Conservation (phyloP, 2,888 invertebrate genomes). For the Drosophila infuscata region DNA sequence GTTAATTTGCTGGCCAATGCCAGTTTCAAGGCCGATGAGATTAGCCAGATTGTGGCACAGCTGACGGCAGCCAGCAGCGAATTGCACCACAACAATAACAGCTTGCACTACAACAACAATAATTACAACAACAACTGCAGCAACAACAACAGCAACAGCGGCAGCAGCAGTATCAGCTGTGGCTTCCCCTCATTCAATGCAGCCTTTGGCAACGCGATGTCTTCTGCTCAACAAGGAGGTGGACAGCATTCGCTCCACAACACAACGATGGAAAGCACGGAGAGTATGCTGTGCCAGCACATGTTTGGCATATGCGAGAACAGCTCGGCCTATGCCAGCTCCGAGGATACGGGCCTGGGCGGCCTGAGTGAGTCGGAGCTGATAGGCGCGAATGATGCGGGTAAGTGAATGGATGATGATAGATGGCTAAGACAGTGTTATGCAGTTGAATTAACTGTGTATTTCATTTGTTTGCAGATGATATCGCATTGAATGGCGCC, state of each 20-base stretch:
- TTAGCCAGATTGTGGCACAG: conserved; percentile 77
- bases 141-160: conserved; percentile 57
- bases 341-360: conserved; percentile 87
- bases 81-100: conserved; percentile 58
- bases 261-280: conserved; percentile 63
- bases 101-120: conserved; percentile 51
- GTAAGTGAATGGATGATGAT: conserved; percentile 61
- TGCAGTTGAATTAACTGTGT: conserved; percentile 1
- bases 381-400: conserved; percentile 86
- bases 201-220: conserved; percentile 58
- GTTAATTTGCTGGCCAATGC: conserved; percentile 51
- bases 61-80: conserved; percentile 59
- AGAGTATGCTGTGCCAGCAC: conserved; percentile 82
- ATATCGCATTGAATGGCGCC: conserved; percentile 86
- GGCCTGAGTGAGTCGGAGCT: conserved; percentile 88
- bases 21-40: conserved; percentile 77
- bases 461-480: conserved; percentile 84
- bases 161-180: conserved; percentile 70
- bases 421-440: too few species aligned
- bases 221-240: conserved; percentile 22
- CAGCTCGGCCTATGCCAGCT: conserved; percentile 88
- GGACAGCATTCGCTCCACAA: conserved; percentile 44
- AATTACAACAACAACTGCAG: conserved; percentile 55
- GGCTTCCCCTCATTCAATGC: conserved; percentile 74
- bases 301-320: conserved; percentile 86